A percentile compares a stretch with the other conserved stretches of the same genome.
These are phyloP conservation scores for Eubasilissa regina DNA, from an alignment of 1,140 invertebrate species.

Conservation along the genomic window DNA sequence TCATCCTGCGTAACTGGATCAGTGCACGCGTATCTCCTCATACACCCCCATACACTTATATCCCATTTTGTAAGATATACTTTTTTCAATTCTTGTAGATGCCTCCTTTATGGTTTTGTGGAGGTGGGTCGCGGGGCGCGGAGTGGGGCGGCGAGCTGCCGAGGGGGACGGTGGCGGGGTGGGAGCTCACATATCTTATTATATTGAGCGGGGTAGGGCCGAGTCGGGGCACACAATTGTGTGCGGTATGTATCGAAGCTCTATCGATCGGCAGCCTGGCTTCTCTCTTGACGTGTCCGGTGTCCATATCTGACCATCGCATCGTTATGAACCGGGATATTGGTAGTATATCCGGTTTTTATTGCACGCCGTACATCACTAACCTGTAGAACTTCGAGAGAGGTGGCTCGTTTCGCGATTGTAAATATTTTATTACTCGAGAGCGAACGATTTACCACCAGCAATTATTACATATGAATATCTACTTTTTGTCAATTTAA, in stretches of 20 bases:
- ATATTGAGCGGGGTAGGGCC: conserved; percentile 50
- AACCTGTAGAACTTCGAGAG: conserved; percentile 24
- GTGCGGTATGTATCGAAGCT: conserved; percentile 58
- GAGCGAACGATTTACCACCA: background rate
- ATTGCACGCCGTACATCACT: conserved; percentile 4
- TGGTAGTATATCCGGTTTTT: conserved; percentile 31
- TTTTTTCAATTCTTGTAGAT: conserved; percentile 61
- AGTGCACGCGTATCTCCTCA: conserved; percentile 57
- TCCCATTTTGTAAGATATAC: conserved; percentile 61
- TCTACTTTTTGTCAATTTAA: too few relatives aligned
- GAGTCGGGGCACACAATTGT: conserved; percentile 47
- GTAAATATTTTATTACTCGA: conserved; percentile 20
- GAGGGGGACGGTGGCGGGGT: background rate
- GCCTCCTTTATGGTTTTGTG: conserved; percentile 47
- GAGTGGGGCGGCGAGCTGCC: background rate
- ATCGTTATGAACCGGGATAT: conserved; percentile 47
- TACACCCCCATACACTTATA: conserved; percentile 54
- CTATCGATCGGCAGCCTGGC: conserved; percentile 51
- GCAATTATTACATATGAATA: too few relatives aligned
- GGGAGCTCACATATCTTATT: conserved; percentile 58
- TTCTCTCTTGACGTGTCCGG: conserved; percentile 54
- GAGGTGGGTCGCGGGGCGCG: conserved; percentile 10
- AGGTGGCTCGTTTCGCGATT: conserved; percentile 1
- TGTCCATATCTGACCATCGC: conserved; percentile 54
- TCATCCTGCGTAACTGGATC: conserved; percentile 57